Evolutionary conservation across 2,797 vertebrate species (phyloP), one percentile per base, ranked within the genome.

Genomic region (Lophotriccus pileatus): DNA sequence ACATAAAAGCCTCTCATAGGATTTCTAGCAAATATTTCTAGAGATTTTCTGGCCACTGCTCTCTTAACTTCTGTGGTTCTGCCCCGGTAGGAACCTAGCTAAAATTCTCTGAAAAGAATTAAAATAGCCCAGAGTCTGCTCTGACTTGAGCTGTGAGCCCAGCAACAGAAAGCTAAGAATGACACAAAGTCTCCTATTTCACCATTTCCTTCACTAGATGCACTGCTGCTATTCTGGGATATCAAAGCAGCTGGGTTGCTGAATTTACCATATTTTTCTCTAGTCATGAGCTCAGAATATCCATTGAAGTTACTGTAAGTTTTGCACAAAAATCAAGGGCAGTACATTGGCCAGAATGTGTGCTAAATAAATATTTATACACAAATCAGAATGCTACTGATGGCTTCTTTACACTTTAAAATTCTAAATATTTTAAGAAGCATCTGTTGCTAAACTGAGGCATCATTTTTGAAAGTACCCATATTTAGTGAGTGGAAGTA

Each of bases 311-410:
- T 94, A 84, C 74, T 95, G 84, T 94, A 95, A 95, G 89, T 94
- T 97, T 91, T 97, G 79, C 93, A 95, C 87, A 92, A 89, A 96
- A 96, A 95, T 94, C 89, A 90, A 96, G 94, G 96, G 85, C 92
- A 94, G 85, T 96, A 97, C 66, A 95, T 96, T 97, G 96, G 94
- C 91, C 96, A 97, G 95, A 97, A 96, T 44, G 92, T 97, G 97
- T 97, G 96, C 95, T 97, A 97, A 94, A 96, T 97, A 97, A 97
- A 96, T 97, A 97, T 97, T 97, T 97, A 96, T 94, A 96, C 96
- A 95, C 95, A 97, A 95, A 97, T 94, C 94, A 96, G 94, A 96
- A 97, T 95, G 95, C 95, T 92, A 96, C 95, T 96, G 96, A 97
- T 93, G 95, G 97, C 97, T 97, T 95, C 94, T 96, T 97, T 97